Base-by-base conservation (phyloP, 2,888 invertebrate species). In the Oxystoma pomonae region DNA sequence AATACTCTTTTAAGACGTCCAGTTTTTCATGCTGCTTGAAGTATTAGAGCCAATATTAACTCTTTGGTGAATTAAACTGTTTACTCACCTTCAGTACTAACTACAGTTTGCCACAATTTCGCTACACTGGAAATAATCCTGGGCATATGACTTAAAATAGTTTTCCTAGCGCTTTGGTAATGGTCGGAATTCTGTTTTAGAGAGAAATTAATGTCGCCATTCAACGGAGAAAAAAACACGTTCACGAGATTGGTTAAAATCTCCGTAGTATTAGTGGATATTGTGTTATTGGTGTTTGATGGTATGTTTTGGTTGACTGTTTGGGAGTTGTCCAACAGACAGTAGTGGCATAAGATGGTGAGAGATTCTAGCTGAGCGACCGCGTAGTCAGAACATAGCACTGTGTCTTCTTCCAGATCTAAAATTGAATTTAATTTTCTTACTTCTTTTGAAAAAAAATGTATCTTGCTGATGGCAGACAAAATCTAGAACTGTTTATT, bases 171-270 rank as follows among this genome's bases (percentile, higher is more conserved):
- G 63, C 80, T 81, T 77, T 78, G 78, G 69, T 81, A 81, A 69
- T 77, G 73, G 67, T 80, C 80, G 0, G 76, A 75, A 60, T 80
- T 80, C 60, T 80, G 78, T 67, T 77, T 80, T 16, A 75, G 73
- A 12, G 71, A 71, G 60, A 75, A 73, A 68, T 75, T 75, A 1
- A 76, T 65, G 60, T 80, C 80, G 5, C 76, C 77, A 18, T 81
- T 80, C 5, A 84, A 76, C 9, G 86, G 85, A 2, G 91, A 88
- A 68, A 90, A 87, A 75, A 94, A 92, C 1, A 90, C 91, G 76
- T 91, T 90, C 59, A 92, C 87, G 51, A 94, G 84, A 77, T 91
- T 92, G 72, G 89, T 90, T 70, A 94, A 85, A 65, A 93, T 85
- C 74, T 92, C 92, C 0, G 88, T 87, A 0, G 88, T 84, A 76